Evolutionary conservation across 1,140 invertebrate species (phyloP).

Genomic region (Lasaia peninsularis): DNA sequence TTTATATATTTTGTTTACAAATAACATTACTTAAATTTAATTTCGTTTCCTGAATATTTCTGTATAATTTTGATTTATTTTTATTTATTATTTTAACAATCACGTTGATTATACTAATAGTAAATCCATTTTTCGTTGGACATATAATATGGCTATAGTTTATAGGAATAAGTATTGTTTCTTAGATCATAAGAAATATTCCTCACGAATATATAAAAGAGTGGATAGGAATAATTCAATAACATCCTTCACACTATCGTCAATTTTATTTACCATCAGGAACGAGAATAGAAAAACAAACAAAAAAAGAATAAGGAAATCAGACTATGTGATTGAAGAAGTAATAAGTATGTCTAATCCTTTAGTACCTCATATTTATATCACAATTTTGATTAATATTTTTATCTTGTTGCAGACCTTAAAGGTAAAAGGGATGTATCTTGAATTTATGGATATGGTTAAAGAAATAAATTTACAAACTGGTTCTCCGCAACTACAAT

Average conservation of each 20-base stretch:
- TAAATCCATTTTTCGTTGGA: background rate
- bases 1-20: too few relatives aligned
- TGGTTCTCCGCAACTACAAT: background rate
- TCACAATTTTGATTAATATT: background rate
- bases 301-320: conserved; percentile 32
- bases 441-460: conserved; percentile 25
- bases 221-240: conserved; percentile 18
- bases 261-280: conserved; percentile 43
- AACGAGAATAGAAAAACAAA: conserved; percentile 20
- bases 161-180: conserved; percentile 27
- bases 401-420: background rate
- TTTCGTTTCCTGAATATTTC: too few relatives aligned
- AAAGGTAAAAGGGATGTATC: conserved; percentile 37
- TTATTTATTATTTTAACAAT: too few relatives aligned
- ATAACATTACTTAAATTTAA: too few relatives aligned
- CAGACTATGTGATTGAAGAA: conserved; percentile 28
- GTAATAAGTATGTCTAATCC: conserved; percentile 28
- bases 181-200: conserved; percentile 44
- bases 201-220: conserved; percentile 35
- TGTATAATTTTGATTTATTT: too few relatives aligned
- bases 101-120: background rate
- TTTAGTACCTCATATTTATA: background rate
- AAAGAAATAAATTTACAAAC: conserved; percentile 19
- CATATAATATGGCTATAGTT: conserved; percentile 32
- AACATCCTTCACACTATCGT: conserved; percentile 22